Evolutionary conservation across 2,888 invertebrate species (phyloP).

Genomic region (Blastobasis adustella): DNA sequence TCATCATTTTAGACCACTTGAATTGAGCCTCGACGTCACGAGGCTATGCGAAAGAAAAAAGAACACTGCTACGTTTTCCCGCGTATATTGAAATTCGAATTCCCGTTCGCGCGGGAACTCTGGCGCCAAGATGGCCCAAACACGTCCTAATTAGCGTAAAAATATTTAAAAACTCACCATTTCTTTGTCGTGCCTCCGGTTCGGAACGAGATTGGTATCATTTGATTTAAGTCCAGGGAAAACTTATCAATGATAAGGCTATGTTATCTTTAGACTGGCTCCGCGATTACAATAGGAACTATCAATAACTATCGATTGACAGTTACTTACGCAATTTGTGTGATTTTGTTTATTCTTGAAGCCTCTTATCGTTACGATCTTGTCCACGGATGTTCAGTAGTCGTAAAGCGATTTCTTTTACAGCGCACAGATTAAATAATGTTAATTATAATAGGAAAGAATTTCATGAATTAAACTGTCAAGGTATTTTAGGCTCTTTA

Average conservation of each 20-base stretch:
- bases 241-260: slow-evolving; percentile 12
- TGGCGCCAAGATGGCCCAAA: not conserved
- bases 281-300: not conserved
- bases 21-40: too few species aligned
- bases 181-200: slow-evolving; percentile 40
- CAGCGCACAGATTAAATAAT: too few species aligned
- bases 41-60: too few species aligned
- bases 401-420: too few species aligned
- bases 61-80: too few species aligned
- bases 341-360: not conserved
- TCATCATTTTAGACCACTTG: not conserved
- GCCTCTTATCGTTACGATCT: not conserved
- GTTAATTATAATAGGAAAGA: too few species aligned
- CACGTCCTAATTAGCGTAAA: slow-evolving; percentile 27
- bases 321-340: not conserved
- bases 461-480: too few species aligned
- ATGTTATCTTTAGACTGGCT: too few species aligned
- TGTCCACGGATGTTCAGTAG: too few species aligned
- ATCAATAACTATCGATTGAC: not conserved
- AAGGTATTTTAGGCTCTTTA: too few species aligned
- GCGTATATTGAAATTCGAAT: too few species aligned
- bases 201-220: slow-evolving; percentile 35
- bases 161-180: slow-evolving; percentile 53
- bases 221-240: slow-evolving; percentile 14
- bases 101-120: not conserved